Evolutionary conservation across 2,888 invertebrate species (phyloP).

Genomic region (Gymnocheta viridis): DNA sequence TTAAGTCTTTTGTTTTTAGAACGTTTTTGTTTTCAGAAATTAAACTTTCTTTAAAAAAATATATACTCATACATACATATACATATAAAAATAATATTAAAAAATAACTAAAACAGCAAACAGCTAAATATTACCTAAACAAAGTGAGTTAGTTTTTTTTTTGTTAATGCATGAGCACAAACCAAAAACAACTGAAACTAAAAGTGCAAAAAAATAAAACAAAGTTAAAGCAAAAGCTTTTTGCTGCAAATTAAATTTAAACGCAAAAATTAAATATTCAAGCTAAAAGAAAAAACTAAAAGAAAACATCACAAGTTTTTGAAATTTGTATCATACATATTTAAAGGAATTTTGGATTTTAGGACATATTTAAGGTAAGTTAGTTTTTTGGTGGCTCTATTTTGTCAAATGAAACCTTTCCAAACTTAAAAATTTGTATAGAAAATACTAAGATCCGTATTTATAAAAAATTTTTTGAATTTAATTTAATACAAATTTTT

Average conservation of each 20-base stretch:
- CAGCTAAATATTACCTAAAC: slow-evolving; percentile 51
- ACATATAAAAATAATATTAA: not conserved
- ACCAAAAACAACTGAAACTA: slow-evolving; percentile 21
- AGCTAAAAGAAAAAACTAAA: not conserved
- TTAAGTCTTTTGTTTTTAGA: slow-evolving; percentile 75
- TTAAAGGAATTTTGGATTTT: slow-evolving; percentile 14
- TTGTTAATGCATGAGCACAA: slow-evolving; percentile 17
- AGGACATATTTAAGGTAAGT: slow-evolving; percentile 25
- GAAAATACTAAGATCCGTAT: no score
- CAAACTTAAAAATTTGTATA: no score
- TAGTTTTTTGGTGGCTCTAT: no score
- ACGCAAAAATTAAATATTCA: not conserved
- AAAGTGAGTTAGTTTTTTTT: slow-evolving; percentile 32
- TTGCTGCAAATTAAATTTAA: not conserved
- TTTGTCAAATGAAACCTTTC: no score
- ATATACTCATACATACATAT: not conserved
- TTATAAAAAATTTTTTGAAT: no score
- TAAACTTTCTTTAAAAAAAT: not conserved
- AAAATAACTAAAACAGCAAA: slow-evolving; percentile 18
- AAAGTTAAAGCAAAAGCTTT: slow-evolving; percentile 12
- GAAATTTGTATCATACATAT: not conserved
- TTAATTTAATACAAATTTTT: no score
- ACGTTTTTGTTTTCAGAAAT: not conserved
- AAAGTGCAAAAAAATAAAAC: slow-evolving; percentile 27
- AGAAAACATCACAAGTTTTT: not conserved